A percentile compares a stretch with the other conserved stretches of the same genome.
Conservation (phyloP, 2,797 vertebrate species). For the Anableps anableps region DNA sequence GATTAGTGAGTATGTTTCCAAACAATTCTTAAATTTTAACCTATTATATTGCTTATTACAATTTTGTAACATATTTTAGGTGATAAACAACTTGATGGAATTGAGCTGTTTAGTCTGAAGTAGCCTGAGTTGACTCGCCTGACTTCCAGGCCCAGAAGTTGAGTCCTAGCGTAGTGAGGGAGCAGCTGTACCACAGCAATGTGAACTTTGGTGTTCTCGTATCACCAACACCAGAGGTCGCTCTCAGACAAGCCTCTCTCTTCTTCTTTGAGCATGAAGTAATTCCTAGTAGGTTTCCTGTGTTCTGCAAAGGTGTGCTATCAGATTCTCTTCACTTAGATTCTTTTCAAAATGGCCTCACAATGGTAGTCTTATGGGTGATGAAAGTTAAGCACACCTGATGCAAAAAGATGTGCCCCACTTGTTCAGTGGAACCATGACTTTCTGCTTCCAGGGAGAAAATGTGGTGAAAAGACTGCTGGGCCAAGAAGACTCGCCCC, state of each 20-base stretch:
- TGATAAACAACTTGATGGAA: slow-evolving; percentile 42
- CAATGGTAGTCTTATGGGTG: neutral
- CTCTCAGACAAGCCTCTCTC: slow-evolving; percentile 76
- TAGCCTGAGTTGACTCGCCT: slow-evolving; percentile 69
- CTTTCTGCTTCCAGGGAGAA: slow-evolving; percentile 78
- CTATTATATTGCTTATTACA: neutral
- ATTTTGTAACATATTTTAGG: slow-evolving; percentile 26
- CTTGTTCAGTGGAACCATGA: slow-evolving; percentile 69
- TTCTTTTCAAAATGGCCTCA: neutral
- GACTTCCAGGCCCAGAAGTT: slow-evolving; percentile 78
- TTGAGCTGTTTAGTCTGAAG: slow-evolving; percentile 79
- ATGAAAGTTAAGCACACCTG: slow-evolving; percentile 45
- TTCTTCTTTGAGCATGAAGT: slow-evolving; percentile 80
- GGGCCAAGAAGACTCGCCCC: slow-evolving; percentile 64
- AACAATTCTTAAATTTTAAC: neutral
- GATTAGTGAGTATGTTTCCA: neutral
- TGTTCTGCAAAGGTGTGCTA: neutral
- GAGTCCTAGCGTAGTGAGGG: slow-evolving; percentile 81
- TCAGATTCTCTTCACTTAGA: neutral
- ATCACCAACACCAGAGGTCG: slow-evolving; percentile 77
- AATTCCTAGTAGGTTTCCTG: slow-evolving; percentile 61
- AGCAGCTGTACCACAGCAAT: slow-evolving; percentile 62
- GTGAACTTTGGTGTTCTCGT: slow-evolving; percentile 69
- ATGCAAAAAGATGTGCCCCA: slow-evolving; percentile 43
- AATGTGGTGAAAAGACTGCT: slow-evolving; percentile 79